Conservation (phyloP, 2,797 vertebrate species). For the Cryptoblepharus egeriae region DNA sequence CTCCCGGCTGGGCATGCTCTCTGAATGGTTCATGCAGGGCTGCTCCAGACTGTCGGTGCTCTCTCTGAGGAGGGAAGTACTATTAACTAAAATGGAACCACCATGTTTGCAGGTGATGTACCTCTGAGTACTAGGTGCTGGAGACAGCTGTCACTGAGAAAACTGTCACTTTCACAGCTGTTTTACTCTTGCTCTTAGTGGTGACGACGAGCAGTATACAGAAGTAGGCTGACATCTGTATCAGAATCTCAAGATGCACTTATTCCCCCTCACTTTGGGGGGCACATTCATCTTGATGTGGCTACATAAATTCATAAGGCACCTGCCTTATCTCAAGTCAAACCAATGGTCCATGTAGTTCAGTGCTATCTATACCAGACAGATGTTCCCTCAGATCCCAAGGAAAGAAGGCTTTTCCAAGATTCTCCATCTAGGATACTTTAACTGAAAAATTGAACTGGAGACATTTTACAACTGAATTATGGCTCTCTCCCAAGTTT, state of each 20-base stretch:
- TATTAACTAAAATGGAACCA: neutral
- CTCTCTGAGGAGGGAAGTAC: conserved; percentile 71
- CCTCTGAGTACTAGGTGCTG: neutral
- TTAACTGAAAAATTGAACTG: neutral
- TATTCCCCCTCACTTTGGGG: neutral
- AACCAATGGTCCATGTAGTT: neutral
- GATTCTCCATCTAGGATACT: neutral
- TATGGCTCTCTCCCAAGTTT: neutral
- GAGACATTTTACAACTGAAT: neutral
- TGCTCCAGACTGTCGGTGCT: conserved; percentile 82
- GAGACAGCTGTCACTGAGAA: neutral
- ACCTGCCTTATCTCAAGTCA: neutral
- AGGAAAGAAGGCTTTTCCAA: neutral
- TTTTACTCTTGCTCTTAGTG: neutral
- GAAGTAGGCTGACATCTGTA: neutral
- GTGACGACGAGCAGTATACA: neutral
- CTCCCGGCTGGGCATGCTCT: conserved; percentile 80
- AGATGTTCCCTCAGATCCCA: neutral
- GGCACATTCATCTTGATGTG: no score
- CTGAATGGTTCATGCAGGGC: conserved; percentile 79
- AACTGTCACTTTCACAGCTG: neutral
- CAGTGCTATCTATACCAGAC: neutral
- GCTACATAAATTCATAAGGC: neutral
- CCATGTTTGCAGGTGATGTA: neutral
- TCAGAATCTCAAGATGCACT: neutral